Evolutionary conservation across 2,113 vertebrate genomes (phyloP).

Genomic region (Pampusana beccarii): DNA sequence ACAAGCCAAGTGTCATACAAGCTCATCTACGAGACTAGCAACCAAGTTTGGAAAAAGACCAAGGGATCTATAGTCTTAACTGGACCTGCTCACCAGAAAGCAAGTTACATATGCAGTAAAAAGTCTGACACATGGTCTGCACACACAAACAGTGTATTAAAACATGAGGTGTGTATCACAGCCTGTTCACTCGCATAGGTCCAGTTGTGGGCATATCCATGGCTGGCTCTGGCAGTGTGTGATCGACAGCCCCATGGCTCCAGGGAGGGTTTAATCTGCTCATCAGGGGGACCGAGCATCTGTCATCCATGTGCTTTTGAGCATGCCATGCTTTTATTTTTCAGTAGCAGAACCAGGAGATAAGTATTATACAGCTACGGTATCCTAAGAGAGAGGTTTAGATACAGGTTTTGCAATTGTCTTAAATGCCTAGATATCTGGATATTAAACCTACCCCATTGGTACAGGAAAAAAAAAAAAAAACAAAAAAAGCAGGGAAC

Average conservation of each 20-base stretch:
- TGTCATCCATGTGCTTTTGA: background rate
- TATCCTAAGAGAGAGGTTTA: background rate
- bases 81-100: background rate
- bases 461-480: background rate
- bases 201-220: fast-evolving
- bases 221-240: background rate
- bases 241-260: fast-evolving
- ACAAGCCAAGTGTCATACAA: background rate
- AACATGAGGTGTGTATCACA: background rate
- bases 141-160: fast-evolving
- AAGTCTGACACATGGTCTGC: background rate
- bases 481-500: background rate
- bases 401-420: background rate
- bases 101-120: background rate
- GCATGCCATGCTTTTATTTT: background rate
- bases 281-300: fast-evolving
- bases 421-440: background rate
- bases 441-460: background rate
- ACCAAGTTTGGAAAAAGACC: background rate
- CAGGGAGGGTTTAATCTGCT: background rate
- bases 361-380: background rate
- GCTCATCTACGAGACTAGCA: background rate
- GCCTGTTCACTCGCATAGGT: background rate
- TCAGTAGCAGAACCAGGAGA: background rate
- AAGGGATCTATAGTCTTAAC: background rate